Evolutionary conservation across 35 echinoderm and acorn worm species (phyloP), one percentile per base, ranked within the genome.

Genomic region (Ophioderma brevispina): DNA sequence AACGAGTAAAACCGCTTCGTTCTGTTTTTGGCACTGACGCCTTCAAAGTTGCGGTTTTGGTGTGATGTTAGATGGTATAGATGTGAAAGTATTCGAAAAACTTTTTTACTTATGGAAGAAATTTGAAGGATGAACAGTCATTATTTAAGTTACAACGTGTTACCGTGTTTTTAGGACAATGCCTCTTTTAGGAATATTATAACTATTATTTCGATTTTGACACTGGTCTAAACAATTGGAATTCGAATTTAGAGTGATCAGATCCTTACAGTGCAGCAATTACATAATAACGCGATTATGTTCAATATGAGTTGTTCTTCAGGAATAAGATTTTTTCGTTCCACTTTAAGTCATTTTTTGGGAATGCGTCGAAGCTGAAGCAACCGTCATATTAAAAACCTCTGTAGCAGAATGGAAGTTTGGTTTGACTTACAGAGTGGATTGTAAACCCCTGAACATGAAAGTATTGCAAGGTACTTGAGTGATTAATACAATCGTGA

Each of bases 11-110:
- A n/a, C n/a, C n/a, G n/a, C n/a, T n/a, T n/a, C n/a, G n/a, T n/a
- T n/a, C n/a, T n/a, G n/a, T n/a, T 32, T 32, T 84, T 55, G 0
- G 83, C 13, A 64, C 83, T 13, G 33, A 1, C 1, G 39, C 64
- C 64, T 85, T 85, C n/a, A 13, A 64, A 36, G 36, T 28, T 35
- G 46, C 25, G 36, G 52, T 85, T 37, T 64, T 85, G 36, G 59
- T 30, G 28, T 70, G 28, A 70, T n/a, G 59, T 2, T 70, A 15
- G n/a, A 25, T 15, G 2, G 59, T 8, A 4, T 8, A 17, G 17
- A 46, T 46, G 41, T 46, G 41, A 46, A 46, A n/a, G 41, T 46
- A 8, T n/a, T n/a, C n/a, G n/a, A n/a, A n/a, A n/a, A n/a, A 4
- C 41, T 8, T 46, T 8, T 17, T 17, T n/a, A n/a, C n/a, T n/a